Evolutionary conservation across 2,113 vertebrate genomes (phyloP), one percentile per base, ranked within the genome.

Genomic region (Cygnus buccinator): DNA sequence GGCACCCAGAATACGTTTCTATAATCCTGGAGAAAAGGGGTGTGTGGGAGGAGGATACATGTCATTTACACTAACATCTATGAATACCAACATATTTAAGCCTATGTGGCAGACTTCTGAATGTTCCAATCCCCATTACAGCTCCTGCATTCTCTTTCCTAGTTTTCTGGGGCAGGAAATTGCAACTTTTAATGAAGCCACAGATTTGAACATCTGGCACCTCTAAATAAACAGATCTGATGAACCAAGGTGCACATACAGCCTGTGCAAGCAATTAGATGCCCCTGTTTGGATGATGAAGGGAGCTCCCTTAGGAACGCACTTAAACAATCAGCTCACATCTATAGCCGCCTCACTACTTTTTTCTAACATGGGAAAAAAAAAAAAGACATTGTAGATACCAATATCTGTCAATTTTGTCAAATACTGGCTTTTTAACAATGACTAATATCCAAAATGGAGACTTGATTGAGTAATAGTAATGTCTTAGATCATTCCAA

Each of bases 391-490:
- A 55, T 6, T n/a, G 70, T 65, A 74, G 52, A 77, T 9, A 68
- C 10, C 59, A 31, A 0, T 23, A 68, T 35, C 10, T 57, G 55
- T 72, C n/a, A 65, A 57, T 57, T 86, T 48, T 39, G n/a, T 20
- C 11, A 22, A 62, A 74, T 12, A 48, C 25, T 18, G 59, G 26
- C 57, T 43, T 81, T 48, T 37, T 59, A 83, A 63, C 39, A 37
- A 48, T 1, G 46, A 35, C 65, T 33, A 39, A 59, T 6, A 8
- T 0, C n/a, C 54, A 86, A 37, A 26, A 52, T 0, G 3, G 61
- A 61, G 57, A n/a, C 12, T 31, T 19, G 29, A 44, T 1, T 9
- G 59, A 84, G 28, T 26, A 62, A 11, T 19, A 11, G 11, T 6
- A 41, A n/a, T 0, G 50, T 63, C 26, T 71, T 23, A 78, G 59